These are phyloP conservation scores for Brachyptera putata DNA, from an alignment of 2,888 invertebrate genomes.

Conservation along the genomic window DNA sequence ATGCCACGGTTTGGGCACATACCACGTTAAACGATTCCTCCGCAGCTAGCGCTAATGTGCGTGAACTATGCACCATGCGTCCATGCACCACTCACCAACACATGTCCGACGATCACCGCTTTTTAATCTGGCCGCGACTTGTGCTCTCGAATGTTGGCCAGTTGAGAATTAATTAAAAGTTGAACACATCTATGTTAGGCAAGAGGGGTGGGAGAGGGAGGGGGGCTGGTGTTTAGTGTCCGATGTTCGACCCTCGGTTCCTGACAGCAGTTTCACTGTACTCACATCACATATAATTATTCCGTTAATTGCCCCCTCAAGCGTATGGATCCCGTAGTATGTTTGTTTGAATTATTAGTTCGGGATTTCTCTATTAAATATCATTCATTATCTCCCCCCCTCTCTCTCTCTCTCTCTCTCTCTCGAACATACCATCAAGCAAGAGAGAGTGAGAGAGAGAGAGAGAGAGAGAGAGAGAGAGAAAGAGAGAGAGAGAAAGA, in stretches of 20 bases:
- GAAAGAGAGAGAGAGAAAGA: no score
- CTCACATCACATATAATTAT: background rate
- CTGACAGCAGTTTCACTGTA: background rate
- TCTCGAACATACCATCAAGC: background rate
- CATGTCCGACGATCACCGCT: background rate
- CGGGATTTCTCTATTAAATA: background rate
- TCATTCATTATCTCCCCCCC: background rate
- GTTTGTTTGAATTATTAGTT: conserved; percentile 1
- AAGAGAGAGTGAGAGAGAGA: background rate
- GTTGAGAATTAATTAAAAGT: conserved; percentile 18
- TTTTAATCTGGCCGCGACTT: background rate
- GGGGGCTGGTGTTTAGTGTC: background rate
- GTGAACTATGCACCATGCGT: background rate
- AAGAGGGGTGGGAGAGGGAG: background rate
- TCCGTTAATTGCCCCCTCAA: background rate
- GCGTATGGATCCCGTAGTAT: background rate
- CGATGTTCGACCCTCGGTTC: conserved; percentile 3
- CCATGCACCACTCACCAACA: conserved; percentile 6
- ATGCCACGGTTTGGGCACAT: no score
- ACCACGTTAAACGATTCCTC: no score
- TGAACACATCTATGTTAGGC: no score
- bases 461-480: background rate
- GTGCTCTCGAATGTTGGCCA: conserved; percentile 10
- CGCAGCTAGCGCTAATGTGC: conserved; percentile 15
- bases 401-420: background rate